Conservation (phyloP, 2,797 vertebrate species). For the Muscicapa striata region DNA sequence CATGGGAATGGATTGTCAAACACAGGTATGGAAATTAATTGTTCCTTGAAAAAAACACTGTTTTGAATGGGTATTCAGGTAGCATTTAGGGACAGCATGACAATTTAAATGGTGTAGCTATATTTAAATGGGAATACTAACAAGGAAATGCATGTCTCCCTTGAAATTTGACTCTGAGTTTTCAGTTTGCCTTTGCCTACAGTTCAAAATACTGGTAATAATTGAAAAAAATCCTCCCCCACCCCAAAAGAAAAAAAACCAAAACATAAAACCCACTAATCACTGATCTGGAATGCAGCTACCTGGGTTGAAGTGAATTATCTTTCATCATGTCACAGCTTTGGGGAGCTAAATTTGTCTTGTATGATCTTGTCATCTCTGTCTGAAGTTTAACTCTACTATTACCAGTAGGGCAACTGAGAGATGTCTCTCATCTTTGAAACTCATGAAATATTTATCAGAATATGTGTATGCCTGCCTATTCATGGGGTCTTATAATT, state of each 20-base stretch:
- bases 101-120: not conserved
- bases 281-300: not conserved
- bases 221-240: not conserved
- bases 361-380: not conserved
- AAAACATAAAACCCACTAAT: rapidly evolving
- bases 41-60: not conserved
- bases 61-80: not conserved
- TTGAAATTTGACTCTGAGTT: not conserved
- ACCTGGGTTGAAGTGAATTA: not conserved
- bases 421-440: not conserved
- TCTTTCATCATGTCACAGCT: not conserved
- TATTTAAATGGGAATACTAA: not conserved
- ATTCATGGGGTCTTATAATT: not conserved
- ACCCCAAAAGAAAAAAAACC: not conserved
- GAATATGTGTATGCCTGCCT: not conserved
- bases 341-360: not conserved
- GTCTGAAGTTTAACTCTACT: not conserved
- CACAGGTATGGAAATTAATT: not conserved
- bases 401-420: not conserved
- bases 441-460: not conserved
- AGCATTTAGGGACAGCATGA: not conserved
- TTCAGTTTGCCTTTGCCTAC: not conserved
- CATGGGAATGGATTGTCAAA: not conserved
- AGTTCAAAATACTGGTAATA: not conserved
- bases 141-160: not conserved